Evolutionary conservation across 2,113 vertebrate species (phyloP).

Genomic region (Tretioscincus oriximinensis): DNA sequence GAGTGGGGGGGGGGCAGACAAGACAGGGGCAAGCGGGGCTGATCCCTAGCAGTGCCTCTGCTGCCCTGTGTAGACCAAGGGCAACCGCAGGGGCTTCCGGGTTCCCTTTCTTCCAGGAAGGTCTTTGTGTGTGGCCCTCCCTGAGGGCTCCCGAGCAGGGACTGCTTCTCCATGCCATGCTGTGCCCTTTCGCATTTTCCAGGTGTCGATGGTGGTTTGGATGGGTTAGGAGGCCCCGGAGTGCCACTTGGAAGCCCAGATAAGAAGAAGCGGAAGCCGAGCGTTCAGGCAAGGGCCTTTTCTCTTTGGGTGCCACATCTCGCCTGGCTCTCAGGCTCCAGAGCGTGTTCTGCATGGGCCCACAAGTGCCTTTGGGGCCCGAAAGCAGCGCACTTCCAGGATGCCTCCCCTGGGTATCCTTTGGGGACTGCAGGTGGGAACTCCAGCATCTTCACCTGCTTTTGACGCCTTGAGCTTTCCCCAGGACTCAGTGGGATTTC

Average conservation of each 20-base stretch:
- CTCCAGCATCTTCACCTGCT: no score
- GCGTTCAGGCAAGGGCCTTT: constrained; percentile 73
- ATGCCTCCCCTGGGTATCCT: no score
- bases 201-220: constrained; percentile 84
- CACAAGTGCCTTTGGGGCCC: background rate
- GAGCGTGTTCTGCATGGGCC: background rate
- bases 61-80: no score
- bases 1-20: no score
- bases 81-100: no score
- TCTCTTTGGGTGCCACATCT: constrained; percentile 15
- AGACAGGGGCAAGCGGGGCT: no score
- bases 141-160: background rate
- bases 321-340: background rate
- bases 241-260: constrained; percentile 81
- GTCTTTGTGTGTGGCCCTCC: background rate
- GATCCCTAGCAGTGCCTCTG: no score
- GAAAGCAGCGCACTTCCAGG: background rate
- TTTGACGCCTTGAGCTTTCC: no score
- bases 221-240: constrained; percentile 80
- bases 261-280: constrained; percentile 84
- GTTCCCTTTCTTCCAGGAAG: constrained; percentile 25
- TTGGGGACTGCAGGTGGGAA: no score
- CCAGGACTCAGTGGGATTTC: no score
- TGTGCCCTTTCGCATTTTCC: constrained; percentile 54
- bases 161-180: background rate